These are phyloP conservation scores for Cinclus mexicanus DNA, from an alignment of 2,113 vertebrate species.

Conservation along the genomic window DNA sequence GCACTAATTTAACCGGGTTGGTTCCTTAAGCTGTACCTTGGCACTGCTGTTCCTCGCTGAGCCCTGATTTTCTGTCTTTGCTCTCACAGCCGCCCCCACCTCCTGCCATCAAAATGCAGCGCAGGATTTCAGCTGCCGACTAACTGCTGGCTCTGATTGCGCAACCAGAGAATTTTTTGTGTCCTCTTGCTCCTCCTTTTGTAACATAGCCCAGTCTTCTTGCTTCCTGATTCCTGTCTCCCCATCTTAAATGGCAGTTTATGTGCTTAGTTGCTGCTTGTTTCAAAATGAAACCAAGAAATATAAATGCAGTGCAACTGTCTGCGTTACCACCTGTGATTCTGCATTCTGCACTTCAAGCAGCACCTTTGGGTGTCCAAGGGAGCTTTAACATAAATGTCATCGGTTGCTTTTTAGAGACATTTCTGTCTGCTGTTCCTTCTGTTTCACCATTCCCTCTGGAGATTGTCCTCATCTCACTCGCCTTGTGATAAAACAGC, in stretches of 20 bases:
- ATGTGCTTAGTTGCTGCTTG: not conserved
- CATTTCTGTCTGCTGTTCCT: not conserved
- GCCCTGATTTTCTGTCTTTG: not conserved
- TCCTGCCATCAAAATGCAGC: not conserved
- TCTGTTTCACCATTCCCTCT: not conserved
- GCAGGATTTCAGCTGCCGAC: not conserved
- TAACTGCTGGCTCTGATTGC: not conserved
- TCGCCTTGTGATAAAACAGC: not conserved
- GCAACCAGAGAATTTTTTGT: not conserved
- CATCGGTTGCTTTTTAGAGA: not conserved
- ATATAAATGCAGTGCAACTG: not conserved
- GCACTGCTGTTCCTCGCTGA: not conserved
- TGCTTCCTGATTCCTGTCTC: not conserved
- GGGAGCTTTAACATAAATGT: not conserved
- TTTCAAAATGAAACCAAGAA: not conserved
- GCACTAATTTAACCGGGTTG: fast-evolving
- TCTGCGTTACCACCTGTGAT: not conserved
- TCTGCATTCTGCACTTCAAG: not conserved
- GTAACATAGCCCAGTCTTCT: not conserved
- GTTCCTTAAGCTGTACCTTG: not conserved
- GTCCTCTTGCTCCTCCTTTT: not conserved
- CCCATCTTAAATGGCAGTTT: not conserved
- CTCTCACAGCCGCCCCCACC: not conserved
- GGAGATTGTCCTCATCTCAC: not conserved
- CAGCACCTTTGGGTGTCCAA: not conserved